Evolutionary conservation across 2,113 vertebrate species (phyloP), one percentile per base, ranked within the genome.

Genomic region (Piprites chloris): DNA sequence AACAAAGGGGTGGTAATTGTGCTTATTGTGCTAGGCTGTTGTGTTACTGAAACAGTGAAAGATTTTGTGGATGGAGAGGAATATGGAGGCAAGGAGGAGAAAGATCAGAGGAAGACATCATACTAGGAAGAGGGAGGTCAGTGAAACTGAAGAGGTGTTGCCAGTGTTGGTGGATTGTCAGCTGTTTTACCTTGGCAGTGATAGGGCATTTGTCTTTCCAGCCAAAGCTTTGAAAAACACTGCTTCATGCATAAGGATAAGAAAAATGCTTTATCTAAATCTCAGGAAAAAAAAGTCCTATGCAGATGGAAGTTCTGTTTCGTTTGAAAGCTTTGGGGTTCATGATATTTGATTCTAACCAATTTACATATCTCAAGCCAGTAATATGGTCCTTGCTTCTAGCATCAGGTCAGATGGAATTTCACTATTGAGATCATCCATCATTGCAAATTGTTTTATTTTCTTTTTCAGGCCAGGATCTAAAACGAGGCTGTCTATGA

Each of bases 401-500:
- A 76, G 63, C 46, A 80, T 82, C 66, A 76, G 62, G 32, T 93
- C 87, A 88, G 59, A 66, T 3, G 7, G 46, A 87, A 94, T 87
- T 93, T 93, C 1, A 1, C 78, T 95, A 6, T 79, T 90, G 69
- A 91, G 55, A 87, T 91, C 78, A 89, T 87, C 66, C 71, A 61
- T 94, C 87, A 78, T 12, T 93, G 72, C 78, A 92, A 96, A 91
- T 69, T 0, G 1, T 75, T 91, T 55, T 58, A 46, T 89, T 95
- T 91, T 89, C 61, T 89, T 94, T 93, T 85, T 83, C 58, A 96
- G 67, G 13, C 67, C 14, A 0, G 11, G 39, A 9, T 86, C 76
- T 86, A 77, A 86, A 94, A 84, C 65, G 49, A 93, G 83, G 18
- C 68, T 90, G 44, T 82, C 56, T 87, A 18, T 90, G 86, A 86